Percentiles rank a stretch among this genome's conserved stretches.
These are phyloP conservation scores for Lophius americanus DNA, from an alignment of 2,797 vertebrate species.

Conservation along the genomic window DNA sequence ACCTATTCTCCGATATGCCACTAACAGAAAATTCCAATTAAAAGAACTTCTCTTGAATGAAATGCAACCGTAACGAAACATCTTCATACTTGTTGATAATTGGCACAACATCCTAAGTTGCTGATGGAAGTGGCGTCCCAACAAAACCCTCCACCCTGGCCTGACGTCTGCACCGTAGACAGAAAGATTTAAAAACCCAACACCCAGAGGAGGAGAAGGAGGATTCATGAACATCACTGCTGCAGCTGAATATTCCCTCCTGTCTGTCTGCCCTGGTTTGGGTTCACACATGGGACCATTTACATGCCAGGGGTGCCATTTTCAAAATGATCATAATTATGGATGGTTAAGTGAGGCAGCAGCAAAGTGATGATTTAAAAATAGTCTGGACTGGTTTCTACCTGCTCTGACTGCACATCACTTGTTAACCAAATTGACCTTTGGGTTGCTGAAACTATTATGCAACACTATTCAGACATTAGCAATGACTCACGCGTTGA, in stretches of 20 bases:
- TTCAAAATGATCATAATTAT: conserved; percentile 1
- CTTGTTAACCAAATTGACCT: background rate
- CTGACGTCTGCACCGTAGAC: too few relatives aligned
- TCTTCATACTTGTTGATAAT: too few relatives aligned
- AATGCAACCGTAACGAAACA: too few relatives aligned
- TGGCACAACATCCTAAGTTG: too few relatives aligned
- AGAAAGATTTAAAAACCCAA: background rate
- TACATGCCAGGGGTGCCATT: background rate
- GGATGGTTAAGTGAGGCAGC: background rate
- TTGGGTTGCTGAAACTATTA: background rate
- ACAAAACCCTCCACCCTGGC: background rate
- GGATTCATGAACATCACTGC: background rate
- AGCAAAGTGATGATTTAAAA: background rate
- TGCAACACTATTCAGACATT: background rate
- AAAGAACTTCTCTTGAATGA: too few relatives aligned
- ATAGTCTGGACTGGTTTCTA: background rate
- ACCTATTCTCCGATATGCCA: too few relatives aligned
- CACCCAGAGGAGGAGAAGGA: background rate
- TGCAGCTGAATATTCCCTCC: background rate
- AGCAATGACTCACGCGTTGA: background rate
- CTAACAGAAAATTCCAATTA: too few relatives aligned
- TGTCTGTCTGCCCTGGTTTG: background rate
- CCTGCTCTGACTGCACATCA: background rate
- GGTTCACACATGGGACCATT: background rate
- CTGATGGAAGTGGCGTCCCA: too few relatives aligned